Evolutionary conservation across 2,113 vertebrate species (phyloP).

Genomic region (Gallinago paraguaiae): DNA sequence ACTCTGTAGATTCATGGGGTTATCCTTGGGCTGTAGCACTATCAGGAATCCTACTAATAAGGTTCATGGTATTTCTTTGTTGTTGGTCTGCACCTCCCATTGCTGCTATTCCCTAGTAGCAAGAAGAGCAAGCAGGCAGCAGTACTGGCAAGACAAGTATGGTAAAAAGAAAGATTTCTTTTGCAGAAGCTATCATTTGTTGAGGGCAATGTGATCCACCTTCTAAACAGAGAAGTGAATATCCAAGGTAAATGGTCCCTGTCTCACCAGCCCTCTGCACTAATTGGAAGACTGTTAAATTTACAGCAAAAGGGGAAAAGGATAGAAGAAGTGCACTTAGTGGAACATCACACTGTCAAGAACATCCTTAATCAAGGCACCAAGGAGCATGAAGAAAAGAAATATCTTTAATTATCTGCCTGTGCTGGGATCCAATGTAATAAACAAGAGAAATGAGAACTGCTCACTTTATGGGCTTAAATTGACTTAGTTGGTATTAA

Average conservation of each 20-base stretch:
- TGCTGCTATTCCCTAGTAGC: not conserved
- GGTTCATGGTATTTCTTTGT: not conserved
- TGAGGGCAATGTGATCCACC: not conserved
- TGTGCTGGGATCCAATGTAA: not conserved
- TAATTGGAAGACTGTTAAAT: not conserved
- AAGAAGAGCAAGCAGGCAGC: not conserved
- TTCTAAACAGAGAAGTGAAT: not conserved
- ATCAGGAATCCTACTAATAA: not conserved
- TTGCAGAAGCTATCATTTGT: not conserved
- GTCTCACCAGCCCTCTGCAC: not conserved
- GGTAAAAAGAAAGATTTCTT: not conserved
- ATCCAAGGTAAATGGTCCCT: not conserved
- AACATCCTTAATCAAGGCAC: not conserved
- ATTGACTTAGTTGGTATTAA: not conserved
- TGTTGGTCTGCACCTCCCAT: not conserved
- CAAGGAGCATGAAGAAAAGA: not conserved
- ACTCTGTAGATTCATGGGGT: not conserved
- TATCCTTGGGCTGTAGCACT: not conserved
- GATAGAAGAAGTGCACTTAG: not conserved
- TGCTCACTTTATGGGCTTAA: not conserved
- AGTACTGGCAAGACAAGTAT: not conserved
- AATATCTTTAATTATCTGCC: not conserved
- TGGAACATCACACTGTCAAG: not conserved
- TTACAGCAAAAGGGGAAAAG: not conserved
- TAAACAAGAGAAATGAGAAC: not conserved